Evolutionary conservation across 1,140 invertebrate species (phyloP).

Genomic region (Eulimnadia texana): DNA sequence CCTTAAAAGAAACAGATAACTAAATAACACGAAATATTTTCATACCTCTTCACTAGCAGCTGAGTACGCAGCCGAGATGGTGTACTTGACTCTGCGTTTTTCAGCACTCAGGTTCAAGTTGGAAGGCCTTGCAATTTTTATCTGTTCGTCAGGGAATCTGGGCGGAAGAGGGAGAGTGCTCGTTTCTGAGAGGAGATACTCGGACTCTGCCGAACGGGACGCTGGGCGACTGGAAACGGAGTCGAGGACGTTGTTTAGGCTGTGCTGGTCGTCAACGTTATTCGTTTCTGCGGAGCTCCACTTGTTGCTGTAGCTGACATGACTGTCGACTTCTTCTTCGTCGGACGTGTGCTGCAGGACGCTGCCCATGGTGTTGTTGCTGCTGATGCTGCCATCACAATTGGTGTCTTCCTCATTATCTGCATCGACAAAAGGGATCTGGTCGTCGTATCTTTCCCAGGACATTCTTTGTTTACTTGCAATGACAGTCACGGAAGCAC

Average conservation of each 20-base stretch:
- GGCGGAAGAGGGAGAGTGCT: not conserved
- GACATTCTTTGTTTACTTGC: not conserved
- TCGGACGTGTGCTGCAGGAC: conserved; percentile 8
- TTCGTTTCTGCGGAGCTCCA: not conserved
- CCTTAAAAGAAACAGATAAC: no score
- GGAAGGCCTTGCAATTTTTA: not conserved
- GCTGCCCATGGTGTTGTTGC: conserved; percentile 9
- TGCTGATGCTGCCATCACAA: conserved; percentile 13
- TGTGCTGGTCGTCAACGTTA: conserved; percentile 5
- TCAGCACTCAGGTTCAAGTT: not conserved
- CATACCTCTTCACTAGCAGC: conserved; percentile 4
- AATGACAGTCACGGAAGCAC: not conserved
- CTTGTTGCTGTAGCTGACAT: not conserved
- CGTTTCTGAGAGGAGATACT: not conserved
- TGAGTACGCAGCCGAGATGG: conserved; percentile 1
- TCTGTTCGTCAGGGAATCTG: not conserved
- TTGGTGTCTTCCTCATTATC: conserved; percentile 8
- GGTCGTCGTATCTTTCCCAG: conserved; percentile 4
- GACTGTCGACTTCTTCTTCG: conserved; percentile 4
- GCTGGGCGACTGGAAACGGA: not conserved
- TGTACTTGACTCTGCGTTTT: not conserved
- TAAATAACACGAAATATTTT: no score
- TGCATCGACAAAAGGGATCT: conserved; percentile 15
- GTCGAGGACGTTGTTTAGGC: conserved; percentile 14
- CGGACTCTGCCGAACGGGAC: not conserved